A percentile compares a stretch with the other conserved stretches of the same genome.
phyloP scores from a whole-genome alignment of 2,797 vertebrate genomes.

The Melanogrammus aeglefinus region DNA sequence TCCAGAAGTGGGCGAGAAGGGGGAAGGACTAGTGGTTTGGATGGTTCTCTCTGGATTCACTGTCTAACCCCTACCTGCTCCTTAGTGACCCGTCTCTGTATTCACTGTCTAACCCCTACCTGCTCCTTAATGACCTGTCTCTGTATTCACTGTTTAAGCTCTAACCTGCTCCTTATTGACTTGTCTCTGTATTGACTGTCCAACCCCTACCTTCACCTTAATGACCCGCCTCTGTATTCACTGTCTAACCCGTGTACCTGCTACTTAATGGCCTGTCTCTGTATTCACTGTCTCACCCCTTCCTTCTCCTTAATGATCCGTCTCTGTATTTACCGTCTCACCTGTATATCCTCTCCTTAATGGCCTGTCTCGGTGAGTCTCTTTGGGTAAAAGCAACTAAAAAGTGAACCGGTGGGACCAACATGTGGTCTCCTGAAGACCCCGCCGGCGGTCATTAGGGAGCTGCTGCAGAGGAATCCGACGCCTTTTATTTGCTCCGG shows the following conservation, averaged over 20 bases:
- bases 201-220: too few species aligned
- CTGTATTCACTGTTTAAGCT: too few species aligned
- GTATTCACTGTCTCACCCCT: background rate
- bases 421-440: background rate
- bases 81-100: background rate
- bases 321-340: background rate
- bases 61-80: background rate
- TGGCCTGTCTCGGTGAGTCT: background rate
- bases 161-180: too few species aligned
- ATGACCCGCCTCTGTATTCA: background rate
- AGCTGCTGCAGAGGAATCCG: constrained; percentile 21
- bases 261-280: background rate
- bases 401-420: constrained; percentile 2
- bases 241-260: background rate
- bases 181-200: too few species aligned
- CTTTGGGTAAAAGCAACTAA: background rate
- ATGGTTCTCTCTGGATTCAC: background rate
- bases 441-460: constrained; percentile 20
- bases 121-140: too few species aligned
- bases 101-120: background rate
- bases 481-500: constrained; percentile 24
- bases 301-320: background rate
- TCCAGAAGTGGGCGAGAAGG: background rate
- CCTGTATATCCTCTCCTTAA: background rate
- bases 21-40: background rate